phyloP scores from a whole-genome alignment of 2,888 invertebrate species.

The Archaeoteleia sp. region DNA sequence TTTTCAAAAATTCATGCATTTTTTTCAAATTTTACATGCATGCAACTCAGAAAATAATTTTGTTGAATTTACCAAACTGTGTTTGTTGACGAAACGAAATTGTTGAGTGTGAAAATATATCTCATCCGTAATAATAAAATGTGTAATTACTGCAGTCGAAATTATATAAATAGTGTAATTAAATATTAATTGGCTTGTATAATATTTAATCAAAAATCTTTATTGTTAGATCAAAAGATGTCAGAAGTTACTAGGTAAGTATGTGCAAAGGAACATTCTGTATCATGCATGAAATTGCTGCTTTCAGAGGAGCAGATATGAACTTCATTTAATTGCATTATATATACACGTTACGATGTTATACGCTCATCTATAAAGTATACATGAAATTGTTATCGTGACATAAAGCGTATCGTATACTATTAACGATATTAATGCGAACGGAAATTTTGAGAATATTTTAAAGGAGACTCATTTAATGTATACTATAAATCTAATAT shows the following conservation, averaged over 20 bases:
- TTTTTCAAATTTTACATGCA: neutral
- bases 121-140: no score
- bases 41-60: constrained; percentile 6
- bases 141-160: no score
- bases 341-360: constrained; percentile 10
- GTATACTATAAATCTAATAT: no score
- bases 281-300: neutral
- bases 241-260: neutral
- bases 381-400: neutral
- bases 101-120: no score
- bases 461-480: no score
- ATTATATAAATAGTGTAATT: no score
- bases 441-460: no score
- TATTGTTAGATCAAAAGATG: no score
- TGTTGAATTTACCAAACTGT: no score
- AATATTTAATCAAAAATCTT: no score
- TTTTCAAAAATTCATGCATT: neutral
- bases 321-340: constrained; percentile 17
- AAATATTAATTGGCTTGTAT: no score
- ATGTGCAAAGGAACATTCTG: constrained; percentile 1
- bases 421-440: neutral
- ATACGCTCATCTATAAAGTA: neutral
- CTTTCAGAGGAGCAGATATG: constrained; percentile 1
- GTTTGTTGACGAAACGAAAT: no score
- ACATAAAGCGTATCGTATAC: neutral